Percentiles rank a stretch among this genome's conserved stretches.
phyloP scores from a whole-genome alignment of 2,888 invertebrate genomes.

The Eupelmus urozonus region DNA sequence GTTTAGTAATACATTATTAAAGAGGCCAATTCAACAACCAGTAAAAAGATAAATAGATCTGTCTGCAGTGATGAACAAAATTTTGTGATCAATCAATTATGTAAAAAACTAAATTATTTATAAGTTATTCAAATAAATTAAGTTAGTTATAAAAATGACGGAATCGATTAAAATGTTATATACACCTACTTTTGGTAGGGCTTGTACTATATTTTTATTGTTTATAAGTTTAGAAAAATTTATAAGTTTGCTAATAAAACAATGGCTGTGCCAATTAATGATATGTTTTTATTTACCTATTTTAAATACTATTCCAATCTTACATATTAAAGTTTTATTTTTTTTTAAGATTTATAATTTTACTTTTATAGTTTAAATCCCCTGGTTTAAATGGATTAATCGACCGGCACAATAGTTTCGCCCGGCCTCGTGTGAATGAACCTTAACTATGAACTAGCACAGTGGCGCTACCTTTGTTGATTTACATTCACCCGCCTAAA shows the following conservation, averaged over 20 bases:
- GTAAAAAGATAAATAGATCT: slow-evolving; percentile 39
- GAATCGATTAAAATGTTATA: slow-evolving; percentile 43
- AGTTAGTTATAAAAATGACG: slow-evolving; percentile 24
- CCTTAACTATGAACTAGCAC: too few relatives aligned
- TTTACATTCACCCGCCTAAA: neutral
- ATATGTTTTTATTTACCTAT: slow-evolving; percentile 3
- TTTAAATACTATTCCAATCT: neutral
- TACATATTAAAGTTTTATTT: neutral
- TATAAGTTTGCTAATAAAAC: slow-evolving; percentile 57
- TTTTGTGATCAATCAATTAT: slow-evolving; percentile 30
- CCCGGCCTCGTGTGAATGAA: too few relatives aligned
- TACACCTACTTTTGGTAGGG: slow-evolving; percentile 52
- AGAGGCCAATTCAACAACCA: slow-evolving; percentile 19
- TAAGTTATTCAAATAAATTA: slow-evolving; percentile 46
- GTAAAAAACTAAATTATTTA: slow-evolving; percentile 20
- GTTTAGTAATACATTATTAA: slow-evolving; percentile 16
- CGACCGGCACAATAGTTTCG: too few relatives aligned
- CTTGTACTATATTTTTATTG: slow-evolving; percentile 58
- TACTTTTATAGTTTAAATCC: too few relatives aligned
- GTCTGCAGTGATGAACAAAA: neutral
- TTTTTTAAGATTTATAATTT: neutral
- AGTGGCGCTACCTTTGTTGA: slow-evolving; percentile 14
- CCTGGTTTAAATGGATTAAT: too few relatives aligned
- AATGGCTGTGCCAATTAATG: slow-evolving; percentile 54
- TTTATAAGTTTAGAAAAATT: slow-evolving; percentile 57